Evolutionary conservation across 2,797 vertebrate species (phyloP).

Genomic region (Sparidentex hasta): DNA sequence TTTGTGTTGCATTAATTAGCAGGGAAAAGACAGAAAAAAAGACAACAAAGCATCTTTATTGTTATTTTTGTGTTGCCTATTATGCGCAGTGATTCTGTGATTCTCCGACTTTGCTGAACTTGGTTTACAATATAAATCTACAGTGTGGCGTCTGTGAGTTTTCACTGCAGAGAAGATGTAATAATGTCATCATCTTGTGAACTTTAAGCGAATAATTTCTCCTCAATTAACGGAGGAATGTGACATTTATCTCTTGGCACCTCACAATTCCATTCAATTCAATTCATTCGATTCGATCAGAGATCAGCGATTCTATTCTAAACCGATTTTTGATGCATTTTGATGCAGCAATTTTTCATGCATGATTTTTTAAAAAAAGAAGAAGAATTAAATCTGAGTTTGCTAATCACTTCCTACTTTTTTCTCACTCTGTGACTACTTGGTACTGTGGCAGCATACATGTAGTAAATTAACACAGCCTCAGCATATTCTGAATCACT

Average conservation of each 20-base stretch:
- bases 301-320: too few species aligned
- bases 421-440: too few species aligned
- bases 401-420: too few species aligned
- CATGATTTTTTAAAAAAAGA: too few species aligned
- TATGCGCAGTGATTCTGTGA: background rate
- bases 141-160: constrained; percentile 7
- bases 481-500: too few species aligned
- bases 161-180: constrained; percentile 19
- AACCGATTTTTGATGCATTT: too few species aligned
- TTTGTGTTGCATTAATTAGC: constrained; percentile 25
- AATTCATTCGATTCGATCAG: too few species aligned
- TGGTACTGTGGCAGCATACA: too few species aligned
- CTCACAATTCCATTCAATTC: too few species aligned
- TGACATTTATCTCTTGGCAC: constrained; percentile 11
- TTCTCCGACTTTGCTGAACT: background rate
- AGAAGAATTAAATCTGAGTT: too few species aligned
- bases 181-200: constrained; percentile 36
- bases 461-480: too few species aligned
- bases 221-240: background rate
- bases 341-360: too few species aligned
- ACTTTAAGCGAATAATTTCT: constrained; percentile 11
- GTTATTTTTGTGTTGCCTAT: constrained; percentile 15
- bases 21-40: background rate
- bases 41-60: constrained; percentile 9
- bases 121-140: background rate